A percentile compares a stretch with the other conserved stretches of the same genome.
These are phyloP conservation scores for Tromatobia lineatoria DNA, from an alignment of 2,888 invertebrate genomes.

Conservation along the genomic window DNA sequence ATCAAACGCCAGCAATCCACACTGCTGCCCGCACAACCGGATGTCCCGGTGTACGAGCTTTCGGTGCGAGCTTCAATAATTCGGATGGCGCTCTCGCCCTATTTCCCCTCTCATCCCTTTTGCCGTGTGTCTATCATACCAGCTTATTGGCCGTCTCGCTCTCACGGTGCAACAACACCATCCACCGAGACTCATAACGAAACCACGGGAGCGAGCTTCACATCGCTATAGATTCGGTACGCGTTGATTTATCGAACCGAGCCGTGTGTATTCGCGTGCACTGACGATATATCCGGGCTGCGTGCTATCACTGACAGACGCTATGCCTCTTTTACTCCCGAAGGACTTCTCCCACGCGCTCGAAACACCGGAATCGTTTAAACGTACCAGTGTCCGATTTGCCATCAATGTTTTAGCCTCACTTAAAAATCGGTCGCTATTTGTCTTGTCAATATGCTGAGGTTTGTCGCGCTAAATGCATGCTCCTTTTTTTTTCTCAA, in stretches of 20 bases:
- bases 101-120: conserved; percentile 33
- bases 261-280: conserved; percentile 34
- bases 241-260: conserved; percentile 44
- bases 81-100: conserved; percentile 28
- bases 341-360: conserved; percentile 8
- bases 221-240: conserved; percentile 18
- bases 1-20: conserved; percentile 49
- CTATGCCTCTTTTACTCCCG: conserved; percentile 19
- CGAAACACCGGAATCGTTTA: conserved; percentile 16
- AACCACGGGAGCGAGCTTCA: conserved; percentile 9
- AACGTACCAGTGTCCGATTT: not conserved
- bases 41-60: conserved; percentile 27
- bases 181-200: conserved; percentile 35
- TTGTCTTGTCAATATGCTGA: not conserved
- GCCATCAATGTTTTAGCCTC: not conserved
- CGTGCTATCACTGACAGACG: conserved; percentile 29
- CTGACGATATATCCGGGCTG: conserved; percentile 42
- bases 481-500: too few relatives aligned
- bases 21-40: conserved; percentile 32
- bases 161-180: conserved; percentile 19
- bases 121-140: conserved; percentile 32
- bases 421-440: not conserved
- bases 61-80: conserved; percentile 45
- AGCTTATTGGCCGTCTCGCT: conserved; percentile 26
- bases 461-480: too few relatives aligned